These are phyloP conservation scores for Philopotamus ludificatus DNA, from an alignment of 1,140 invertebrate species.

Conservation along the genomic window DNA sequence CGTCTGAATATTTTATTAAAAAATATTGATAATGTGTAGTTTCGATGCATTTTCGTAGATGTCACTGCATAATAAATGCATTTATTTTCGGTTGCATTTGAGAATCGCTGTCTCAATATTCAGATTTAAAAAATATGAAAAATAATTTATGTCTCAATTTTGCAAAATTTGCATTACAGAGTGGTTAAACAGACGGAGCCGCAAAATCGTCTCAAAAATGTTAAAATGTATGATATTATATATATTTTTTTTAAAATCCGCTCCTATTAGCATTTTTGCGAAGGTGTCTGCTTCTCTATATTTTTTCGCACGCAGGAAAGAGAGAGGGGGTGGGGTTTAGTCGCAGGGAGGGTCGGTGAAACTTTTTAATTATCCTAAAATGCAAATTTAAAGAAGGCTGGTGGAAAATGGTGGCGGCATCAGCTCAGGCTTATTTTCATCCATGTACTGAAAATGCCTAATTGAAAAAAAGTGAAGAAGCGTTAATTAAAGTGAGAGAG, in stretches of 20 bases:
- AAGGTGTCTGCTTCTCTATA: slow-evolving; percentile 3
- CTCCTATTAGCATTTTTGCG: slow-evolving; percentile 13
- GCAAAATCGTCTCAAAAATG: neutral
- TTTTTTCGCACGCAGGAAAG: slow-evolving; percentile 5
- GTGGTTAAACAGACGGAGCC: neutral
- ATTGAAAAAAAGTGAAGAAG: slow-evolving; percentile 12
- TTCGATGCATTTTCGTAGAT: too few species aligned
- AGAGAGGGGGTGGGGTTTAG: neutral
- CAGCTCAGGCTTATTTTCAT: slow-evolving; percentile 4
- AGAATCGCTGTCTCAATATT: too few species aligned
- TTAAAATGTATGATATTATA: slow-evolving; percentile 9
- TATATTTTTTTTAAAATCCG: slow-evolving; percentile 3
- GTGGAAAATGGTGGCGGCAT: neutral
- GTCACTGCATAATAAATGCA: too few species aligned
- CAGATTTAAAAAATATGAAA: too few species aligned
- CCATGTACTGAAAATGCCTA: slow-evolving; percentile 4
- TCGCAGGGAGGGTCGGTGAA: neutral
- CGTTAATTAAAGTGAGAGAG: slow-evolving; percentile 15
- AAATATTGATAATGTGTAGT: too few species aligned
- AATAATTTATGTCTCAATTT: neutral
- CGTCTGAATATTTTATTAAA: too few species aligned
- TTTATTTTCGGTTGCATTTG: too few species aligned
- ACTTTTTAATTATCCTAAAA: slow-evolving; percentile 23
- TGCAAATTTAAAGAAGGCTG: slow-evolving; percentile 18
- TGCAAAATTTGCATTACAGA: neutral